Percentiles rank a stretch among this genome's conserved stretches.
phyloP scores from a whole-genome alignment of 2,113 vertebrate genomes.

The Oryctolagus cuniculus region DNA sequence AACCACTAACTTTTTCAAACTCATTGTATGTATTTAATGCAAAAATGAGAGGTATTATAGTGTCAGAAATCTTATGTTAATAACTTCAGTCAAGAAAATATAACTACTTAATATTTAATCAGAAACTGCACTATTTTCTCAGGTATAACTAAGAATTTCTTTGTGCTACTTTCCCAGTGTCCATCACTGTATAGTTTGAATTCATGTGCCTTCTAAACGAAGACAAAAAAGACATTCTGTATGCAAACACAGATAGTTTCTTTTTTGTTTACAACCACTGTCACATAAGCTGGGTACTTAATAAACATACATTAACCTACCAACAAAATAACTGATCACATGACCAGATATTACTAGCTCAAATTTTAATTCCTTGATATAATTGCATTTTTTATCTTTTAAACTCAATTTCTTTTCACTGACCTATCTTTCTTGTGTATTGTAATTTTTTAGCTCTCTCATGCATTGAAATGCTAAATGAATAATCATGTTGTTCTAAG shows the following conservation, averaged over 20 bases:
- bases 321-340: background rate
- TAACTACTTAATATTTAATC: background rate
- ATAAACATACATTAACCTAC: background rate
- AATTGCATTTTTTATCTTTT: slow-evolving; percentile 47
- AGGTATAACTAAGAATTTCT: slow-evolving; percentile 19
- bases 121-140: background rate
- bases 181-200: background rate
- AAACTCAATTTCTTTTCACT: background rate
- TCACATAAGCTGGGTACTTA: background rate
- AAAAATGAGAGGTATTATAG: background rate
- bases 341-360: background rate
- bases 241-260: background rate
- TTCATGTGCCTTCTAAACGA: slow-evolving; percentile 3
- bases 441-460: background rate
- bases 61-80: background rate
- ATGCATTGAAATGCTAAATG: background rate
- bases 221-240: background rate
- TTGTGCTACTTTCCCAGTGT: background rate
- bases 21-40: background rate
- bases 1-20: background rate
- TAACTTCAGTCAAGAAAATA: background rate
- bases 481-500: background rate
- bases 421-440: background rate
- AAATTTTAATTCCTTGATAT: slow-evolving; percentile 22
- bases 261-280: background rate